Base-by-base conservation (phyloP, 2,113 vertebrate species). In the Panthera tigris region DNA sequence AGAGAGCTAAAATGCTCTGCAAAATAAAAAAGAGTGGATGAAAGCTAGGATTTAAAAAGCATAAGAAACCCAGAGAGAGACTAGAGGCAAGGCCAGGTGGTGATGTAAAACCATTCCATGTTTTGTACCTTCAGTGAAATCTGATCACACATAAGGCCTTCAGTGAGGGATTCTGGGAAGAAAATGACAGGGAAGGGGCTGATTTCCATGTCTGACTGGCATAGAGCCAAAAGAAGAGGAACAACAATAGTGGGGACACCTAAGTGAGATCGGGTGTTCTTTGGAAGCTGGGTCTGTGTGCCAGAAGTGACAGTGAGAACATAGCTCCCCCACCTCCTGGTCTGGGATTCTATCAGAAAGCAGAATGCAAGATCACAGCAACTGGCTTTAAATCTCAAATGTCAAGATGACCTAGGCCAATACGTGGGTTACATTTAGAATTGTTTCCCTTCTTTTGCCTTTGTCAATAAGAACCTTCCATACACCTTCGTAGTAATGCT, bases 351-450 rank as follows among this genome's bases (percentile, higher is more conserved):
- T 66, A 52, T 91, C 33, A 61, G 63, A 90, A 19, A 84, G 61
- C 52, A 48, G 52, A 87, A 85, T 29, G 33, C 6, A 23, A 88
- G n/a, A 50, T 63, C 31, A 87, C 45, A 92, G 5, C 19, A 90
- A 84, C 33, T 76, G 31, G 48, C 84, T 97, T 94, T 84, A 50
- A 66, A 92, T 88, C 21, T 94, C 89, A 95, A 55, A 80, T 71
- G 48, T 97, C 83, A 92, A 90, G 55, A 73, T 85, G 85, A 85
- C 36, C 55, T 68, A 50, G 14, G n/a, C 21, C 71, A 94, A 39
- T 36, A 68, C n/a, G 23, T 31, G 11, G 36, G 21, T 95, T 91
- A 88, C 27, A 61, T 23, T 92, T 66, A 61, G 14, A 84, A 94
- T 81, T 71, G 33, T 83, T 95, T 90, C n/a, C 36, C 31, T 90